These are phyloP conservation scores for Reticulitermes lucifugus DNA, from an alignment of 2,888 invertebrate genomes.

Conservation along the genomic window DNA sequence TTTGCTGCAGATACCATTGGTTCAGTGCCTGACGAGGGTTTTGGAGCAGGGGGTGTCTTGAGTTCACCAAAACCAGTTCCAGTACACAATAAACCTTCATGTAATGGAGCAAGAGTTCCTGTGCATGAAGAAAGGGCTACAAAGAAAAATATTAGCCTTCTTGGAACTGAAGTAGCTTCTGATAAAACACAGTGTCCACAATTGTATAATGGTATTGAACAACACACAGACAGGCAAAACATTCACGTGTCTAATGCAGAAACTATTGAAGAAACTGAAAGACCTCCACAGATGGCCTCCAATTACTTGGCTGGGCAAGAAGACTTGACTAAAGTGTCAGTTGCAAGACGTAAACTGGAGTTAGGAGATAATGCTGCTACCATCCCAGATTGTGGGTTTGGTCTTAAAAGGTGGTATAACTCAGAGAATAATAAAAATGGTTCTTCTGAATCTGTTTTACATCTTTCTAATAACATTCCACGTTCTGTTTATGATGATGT, in stretches of 20 bases:
- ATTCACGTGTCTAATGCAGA: background rate
- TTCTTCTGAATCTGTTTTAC: background rate
- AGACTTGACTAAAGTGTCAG: constrained; percentile 7
- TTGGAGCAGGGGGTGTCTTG: constrained; percentile 56
- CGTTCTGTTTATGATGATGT: background rate
- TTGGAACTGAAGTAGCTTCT: background rate
- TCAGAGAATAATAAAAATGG: background rate
- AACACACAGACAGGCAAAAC: background rate
- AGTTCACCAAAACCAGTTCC: background rate
- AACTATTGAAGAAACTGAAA: background rate
- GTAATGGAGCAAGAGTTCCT: constrained; percentile 12
- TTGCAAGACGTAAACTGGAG: constrained; percentile 41
- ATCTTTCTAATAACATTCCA: background rate
- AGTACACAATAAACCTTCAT: background rate
- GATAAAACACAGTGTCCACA: background rate
- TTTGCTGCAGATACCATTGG: constrained; percentile 59
- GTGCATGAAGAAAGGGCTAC: constrained; percentile 36
- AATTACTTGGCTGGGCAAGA: background rate
- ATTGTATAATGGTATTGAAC: background rate
- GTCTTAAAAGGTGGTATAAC: constrained; percentile 42
- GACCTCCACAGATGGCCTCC: background rate
- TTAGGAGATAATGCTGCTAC: constrained; percentile 35
- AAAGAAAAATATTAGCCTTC: constrained; percentile 24
- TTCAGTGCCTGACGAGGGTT: constrained; percentile 62
- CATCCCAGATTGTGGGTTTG: constrained; percentile 39